Evolutionary conservation across 64 coral and sea anemone species (phyloP).

Genomic region (Astreopora myriophthalma): DNA sequence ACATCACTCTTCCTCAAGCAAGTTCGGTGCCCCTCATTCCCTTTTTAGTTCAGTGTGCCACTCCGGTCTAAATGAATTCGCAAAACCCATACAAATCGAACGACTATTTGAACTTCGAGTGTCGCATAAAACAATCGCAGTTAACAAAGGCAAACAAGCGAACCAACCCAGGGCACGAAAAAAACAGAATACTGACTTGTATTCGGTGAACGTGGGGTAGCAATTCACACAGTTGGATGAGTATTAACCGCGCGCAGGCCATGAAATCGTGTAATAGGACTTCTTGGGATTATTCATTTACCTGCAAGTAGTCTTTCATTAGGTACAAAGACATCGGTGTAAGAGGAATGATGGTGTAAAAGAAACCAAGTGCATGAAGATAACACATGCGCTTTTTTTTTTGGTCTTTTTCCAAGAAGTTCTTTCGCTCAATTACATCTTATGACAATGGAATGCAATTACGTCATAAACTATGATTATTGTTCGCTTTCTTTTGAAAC

Average conservation of each 20-base stretch:
- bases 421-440: background rate
- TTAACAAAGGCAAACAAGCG: too few species aligned
- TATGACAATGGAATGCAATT: background rate
- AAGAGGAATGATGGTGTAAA: background rate
- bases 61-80: too few species aligned
- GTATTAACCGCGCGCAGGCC: background rate
- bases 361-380: background rate
- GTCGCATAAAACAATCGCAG: too few species aligned
- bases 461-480: slow-evolving; percentile 1
- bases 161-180: too few species aligned
- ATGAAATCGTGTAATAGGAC: too few species aligned
- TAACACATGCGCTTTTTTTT: background rate
- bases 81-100: background rate
- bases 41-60: too few species aligned
- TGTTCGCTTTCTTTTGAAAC: too few species aligned
- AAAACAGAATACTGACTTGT: too few species aligned
- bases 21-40: background rate
- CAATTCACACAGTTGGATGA: too few species aligned
- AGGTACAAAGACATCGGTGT: background rate
- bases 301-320: background rate
- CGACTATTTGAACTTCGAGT: too few species aligned
- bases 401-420: background rate
- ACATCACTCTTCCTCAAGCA: background rate
- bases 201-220: too few species aligned
- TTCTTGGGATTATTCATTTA: background rate